A percentile compares a stretch with the other conserved stretches of the same genome.
Evolutionary conservation across 2,797 vertebrate species (phyloP).

Genomic region (Crenichthys baileyi): DNA sequence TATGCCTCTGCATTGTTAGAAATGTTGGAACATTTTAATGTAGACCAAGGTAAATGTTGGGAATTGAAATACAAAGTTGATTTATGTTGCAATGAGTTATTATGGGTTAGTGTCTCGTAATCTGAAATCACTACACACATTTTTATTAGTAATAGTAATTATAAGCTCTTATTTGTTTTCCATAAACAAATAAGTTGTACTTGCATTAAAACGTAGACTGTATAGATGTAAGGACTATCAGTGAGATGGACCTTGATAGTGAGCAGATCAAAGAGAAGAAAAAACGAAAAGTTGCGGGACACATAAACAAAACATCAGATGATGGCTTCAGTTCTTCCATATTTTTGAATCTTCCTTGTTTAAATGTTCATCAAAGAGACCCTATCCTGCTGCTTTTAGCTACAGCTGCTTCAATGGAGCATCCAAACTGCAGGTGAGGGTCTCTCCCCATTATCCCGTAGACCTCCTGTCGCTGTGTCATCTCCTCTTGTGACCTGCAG

Average conservation of each 20-base stretch:
- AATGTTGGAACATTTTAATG: background rate
- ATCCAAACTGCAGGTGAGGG: constrained; percentile 25
- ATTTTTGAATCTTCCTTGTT: constrained; percentile 23
- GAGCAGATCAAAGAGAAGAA: constrained; percentile 39
- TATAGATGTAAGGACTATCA: constrained; percentile 35
- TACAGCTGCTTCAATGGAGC: constrained; percentile 17
- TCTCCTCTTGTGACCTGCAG: constrained; percentile 43
- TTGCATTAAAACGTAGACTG: constrained; percentile 19
- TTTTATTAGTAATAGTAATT: background rate
- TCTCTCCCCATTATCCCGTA: constrained; percentile 23
- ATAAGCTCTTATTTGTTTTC: constrained; percentile 1
- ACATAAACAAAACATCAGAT: constrained; percentile 45
- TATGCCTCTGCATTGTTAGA: background rate
- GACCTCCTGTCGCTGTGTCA: constrained; percentile 41
- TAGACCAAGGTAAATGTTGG: background rate
- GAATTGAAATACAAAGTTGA: background rate
- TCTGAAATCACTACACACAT: background rate
- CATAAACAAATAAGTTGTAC: constrained; percentile 21
- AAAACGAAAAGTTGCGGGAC: constrained; percentile 36
- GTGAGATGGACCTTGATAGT: constrained; percentile 31
- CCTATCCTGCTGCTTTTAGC: constrained; percentile 13
- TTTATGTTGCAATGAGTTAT: background rate
- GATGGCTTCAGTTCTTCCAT: constrained; percentile 36
- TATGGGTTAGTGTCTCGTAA: background rate
- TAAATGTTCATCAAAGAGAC: constrained; percentile 39